Conservation (phyloP, 2,797 vertebrate genomes). For the Amniataba percoides region DNA sequence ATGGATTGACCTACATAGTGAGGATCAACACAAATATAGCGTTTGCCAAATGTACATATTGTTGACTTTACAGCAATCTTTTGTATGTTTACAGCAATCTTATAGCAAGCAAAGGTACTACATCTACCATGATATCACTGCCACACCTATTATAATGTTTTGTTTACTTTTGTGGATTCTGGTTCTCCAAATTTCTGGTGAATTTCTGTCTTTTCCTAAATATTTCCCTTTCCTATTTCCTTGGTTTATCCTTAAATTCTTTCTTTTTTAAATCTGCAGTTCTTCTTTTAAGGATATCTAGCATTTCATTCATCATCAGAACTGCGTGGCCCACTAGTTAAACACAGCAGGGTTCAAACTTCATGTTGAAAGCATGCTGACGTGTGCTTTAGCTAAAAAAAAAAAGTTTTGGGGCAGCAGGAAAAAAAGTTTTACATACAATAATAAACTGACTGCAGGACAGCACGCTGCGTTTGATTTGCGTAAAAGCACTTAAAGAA, state of each 20-base stretch:
- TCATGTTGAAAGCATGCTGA: slow-evolving; percentile 34
- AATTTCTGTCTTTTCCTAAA: background rate
- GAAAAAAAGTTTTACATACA: background rate
- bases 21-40: slow-evolving; percentile 7
- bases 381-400: background rate
- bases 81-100: background rate
- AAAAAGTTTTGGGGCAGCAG: background rate
- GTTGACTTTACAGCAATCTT: background rate
- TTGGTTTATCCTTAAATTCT: no score
- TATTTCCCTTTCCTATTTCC: no score
- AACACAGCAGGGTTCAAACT: slow-evolving; percentile 46
- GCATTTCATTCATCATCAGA: background rate
- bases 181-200: background rate
- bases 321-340: background rate
- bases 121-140: background rate
- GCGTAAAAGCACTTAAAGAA: background rate
- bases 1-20: slow-evolving; percentile 61
- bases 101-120: background rate
- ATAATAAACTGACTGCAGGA: background rate
- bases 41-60: background rate
- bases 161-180: background rate
- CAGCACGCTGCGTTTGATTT: background rate
- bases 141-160: background rate
- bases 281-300: background rate
- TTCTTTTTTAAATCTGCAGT: slow-evolving; percentile 1